Percentiles rank a stretch among this genome's conserved stretches.
Evolutionary conservation across 2,888 invertebrate genomes (phyloP).

Genomic region (Diarsia rubi): DNA sequence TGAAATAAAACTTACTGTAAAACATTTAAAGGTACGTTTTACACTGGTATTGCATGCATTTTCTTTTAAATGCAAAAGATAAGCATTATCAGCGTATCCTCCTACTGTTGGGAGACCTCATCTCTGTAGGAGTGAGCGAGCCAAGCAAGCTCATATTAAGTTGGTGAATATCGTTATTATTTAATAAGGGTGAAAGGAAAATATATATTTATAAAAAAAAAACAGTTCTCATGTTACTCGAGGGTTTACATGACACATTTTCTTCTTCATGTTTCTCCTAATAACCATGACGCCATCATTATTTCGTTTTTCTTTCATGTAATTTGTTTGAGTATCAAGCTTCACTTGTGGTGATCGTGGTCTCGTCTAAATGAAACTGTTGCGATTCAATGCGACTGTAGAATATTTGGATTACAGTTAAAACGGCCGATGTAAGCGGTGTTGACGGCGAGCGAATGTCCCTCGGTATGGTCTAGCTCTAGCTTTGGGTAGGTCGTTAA

Average conservation of each 20-base stretch:
- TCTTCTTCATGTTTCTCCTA: not conserved
- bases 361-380: too few relatives aligned
- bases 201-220: not conserved
- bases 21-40: not conserved
- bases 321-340: too few relatives aligned
- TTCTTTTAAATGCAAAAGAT: not conserved
- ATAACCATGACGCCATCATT: not conserved
- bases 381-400: too few relatives aligned
- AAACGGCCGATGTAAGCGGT: too few relatives aligned
- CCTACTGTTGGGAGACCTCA: not conserved
- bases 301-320: not conserved
- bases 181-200: not conserved
- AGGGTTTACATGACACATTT: not conserved
- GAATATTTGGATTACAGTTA: too few relatives aligned
- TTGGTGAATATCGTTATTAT: not conserved
- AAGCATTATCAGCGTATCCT: not conserved
- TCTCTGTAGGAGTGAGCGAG: not conserved
- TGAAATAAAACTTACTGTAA: slow-evolving; percentile 22
- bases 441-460: too few relatives aligned
- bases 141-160: not conserved
- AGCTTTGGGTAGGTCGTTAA: too few relatives aligned
- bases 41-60: not conserved
- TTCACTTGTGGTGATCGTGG: too few relatives aligned
- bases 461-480: too few relatives aligned
- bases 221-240: not conserved